Conservation (phyloP, 2,113 vertebrate genomes). For the Ophthalmolycus amberensis region DNA sequence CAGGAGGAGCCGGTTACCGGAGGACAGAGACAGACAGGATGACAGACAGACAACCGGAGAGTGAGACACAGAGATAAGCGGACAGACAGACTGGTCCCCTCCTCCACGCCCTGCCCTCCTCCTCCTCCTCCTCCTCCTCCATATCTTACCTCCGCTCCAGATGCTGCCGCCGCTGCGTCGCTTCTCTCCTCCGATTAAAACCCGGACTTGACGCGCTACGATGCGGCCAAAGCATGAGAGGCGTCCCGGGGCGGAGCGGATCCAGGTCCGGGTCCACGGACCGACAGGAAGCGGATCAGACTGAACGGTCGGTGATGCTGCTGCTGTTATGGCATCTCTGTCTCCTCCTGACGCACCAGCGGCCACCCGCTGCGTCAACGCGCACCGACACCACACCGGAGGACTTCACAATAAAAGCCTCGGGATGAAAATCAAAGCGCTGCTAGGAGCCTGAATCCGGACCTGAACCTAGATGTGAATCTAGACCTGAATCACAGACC, state of each 20-base stretch:
- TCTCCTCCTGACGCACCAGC: slow-evolving; percentile 68
- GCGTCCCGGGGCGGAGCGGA: neutral
- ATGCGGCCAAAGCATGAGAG: slow-evolving; percentile 28
- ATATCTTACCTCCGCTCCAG: slow-evolving; percentile 56
- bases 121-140: slow-evolving; percentile 34
- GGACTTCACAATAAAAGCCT: slow-evolving; percentile 59
- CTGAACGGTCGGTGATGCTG: slow-evolving; percentile 29
- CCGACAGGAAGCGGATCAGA: slow-evolving; percentile 7
- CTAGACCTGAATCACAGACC: no score
- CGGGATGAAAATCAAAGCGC: neutral
- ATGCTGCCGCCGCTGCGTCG: slow-evolving; percentile 48
- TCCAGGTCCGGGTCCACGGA: neutral
- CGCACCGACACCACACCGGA: slow-evolving; percentile 21
- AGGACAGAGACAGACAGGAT: neutral
- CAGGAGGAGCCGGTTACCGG: neutral
- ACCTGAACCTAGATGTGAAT: neutral
- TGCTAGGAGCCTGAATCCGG: neutral
- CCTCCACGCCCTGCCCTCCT: slow-evolving; percentile 7
- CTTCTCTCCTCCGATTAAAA: slow-evolving; percentile 12
- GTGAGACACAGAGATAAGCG: neutral
- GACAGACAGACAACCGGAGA: neutral
- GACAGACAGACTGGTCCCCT: neutral
- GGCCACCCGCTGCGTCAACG: slow-evolving; percentile 62
- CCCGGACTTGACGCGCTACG: slow-evolving; percentile 25
- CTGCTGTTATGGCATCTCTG: slow-evolving; percentile 55